A percentile compares a stretch with the other conserved stretches of the same genome.
Conservation (phyloP, 2,888 invertebrate species). For the Lochmaea capreae region DNA sequence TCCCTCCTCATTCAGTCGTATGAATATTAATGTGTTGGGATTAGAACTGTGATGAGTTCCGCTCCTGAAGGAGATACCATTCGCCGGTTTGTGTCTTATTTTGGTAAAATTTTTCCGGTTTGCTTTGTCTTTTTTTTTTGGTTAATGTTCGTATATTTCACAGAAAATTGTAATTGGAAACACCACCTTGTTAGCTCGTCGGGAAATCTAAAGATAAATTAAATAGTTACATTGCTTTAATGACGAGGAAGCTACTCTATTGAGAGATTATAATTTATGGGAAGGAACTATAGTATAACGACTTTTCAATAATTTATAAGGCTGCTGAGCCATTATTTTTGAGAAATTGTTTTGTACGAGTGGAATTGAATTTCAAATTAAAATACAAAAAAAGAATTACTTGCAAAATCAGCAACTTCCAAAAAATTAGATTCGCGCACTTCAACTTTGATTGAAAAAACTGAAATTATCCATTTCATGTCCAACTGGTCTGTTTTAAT, state of each 20-base stretch:
- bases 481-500: too few species aligned
- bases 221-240: neutral
- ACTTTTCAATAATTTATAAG: too few species aligned
- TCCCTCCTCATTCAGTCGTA: slow-evolving; percentile 56
- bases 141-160: neutral
- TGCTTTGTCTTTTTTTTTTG: slow-evolving; percentile 4
- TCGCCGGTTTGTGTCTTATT: slow-evolving; percentile 39
- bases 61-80: slow-evolving; percentile 41
- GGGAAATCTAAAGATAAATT: neutral
- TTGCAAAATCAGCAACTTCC: too few species aligned
- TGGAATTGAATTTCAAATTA: too few species aligned
- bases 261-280: neutral
- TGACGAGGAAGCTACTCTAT: neutral
- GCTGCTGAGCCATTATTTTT: too few species aligned
- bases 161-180: neutral
- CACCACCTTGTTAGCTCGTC: neutral
- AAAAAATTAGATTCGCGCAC: too few species aligned
- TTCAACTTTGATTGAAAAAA: too few species aligned
- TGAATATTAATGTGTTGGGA: slow-evolving; percentile 61
- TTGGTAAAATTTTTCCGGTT: slow-evolving; percentile 33
- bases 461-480: too few species aligned
- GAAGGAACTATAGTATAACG: neutral
- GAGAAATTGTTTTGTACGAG: too few species aligned
- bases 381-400: too few species aligned
- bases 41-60: slow-evolving; percentile 58